Evolutionary conservation across 2,888 invertebrate species (phyloP).

Genomic region (Nomada hirtipes): DNA sequence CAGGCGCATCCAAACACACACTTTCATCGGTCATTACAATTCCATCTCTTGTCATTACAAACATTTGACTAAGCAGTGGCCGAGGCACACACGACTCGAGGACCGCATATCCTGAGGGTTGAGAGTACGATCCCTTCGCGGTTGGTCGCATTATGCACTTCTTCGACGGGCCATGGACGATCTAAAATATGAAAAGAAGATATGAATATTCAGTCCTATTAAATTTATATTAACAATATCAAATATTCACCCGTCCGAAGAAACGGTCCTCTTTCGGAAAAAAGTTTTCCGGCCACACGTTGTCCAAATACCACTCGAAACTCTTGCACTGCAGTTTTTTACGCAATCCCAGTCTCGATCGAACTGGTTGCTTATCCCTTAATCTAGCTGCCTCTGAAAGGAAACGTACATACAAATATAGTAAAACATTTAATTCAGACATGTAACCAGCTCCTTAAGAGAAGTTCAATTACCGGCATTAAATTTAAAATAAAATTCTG

Average conservation of each 20-base stretch:
- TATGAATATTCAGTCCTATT: too few relatives aligned
- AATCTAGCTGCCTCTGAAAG: conserved; percentile 86
- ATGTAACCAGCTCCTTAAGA: not conserved
- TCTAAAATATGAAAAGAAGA: conserved; percentile 79
- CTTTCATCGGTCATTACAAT: conserved; percentile 95
- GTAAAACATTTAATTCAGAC: not conserved
- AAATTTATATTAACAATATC: too few relatives aligned
- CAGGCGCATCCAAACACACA: conserved; percentile 91
- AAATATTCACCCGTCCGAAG: conserved; percentile 90
- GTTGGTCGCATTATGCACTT: conserved; percentile 89
- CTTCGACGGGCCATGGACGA: conserved; percentile 85
- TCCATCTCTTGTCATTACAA: conserved; percentile 89
- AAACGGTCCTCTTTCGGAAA: conserved; percentile 94
- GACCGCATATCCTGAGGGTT: conserved; percentile 90
- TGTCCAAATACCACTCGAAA: conserved; percentile 97
- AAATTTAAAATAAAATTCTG: conserved; percentile 95
- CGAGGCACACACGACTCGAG: conserved; percentile 88
- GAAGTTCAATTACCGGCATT: conserved; percentile 86
- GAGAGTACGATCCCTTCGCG: conserved; percentile 87
- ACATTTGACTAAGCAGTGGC: conserved; percentile 88
- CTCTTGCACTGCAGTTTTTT: conserved; percentile 92
- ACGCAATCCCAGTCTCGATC: conserved; percentile 88
- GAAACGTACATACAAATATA: conserved; percentile 8
- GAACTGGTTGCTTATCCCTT: conserved; percentile 87
- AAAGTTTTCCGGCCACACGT: conserved; percentile 98